Base-by-base conservation (phyloP, 1,140 invertebrate species). In the Drosophila willistoni region DNA sequence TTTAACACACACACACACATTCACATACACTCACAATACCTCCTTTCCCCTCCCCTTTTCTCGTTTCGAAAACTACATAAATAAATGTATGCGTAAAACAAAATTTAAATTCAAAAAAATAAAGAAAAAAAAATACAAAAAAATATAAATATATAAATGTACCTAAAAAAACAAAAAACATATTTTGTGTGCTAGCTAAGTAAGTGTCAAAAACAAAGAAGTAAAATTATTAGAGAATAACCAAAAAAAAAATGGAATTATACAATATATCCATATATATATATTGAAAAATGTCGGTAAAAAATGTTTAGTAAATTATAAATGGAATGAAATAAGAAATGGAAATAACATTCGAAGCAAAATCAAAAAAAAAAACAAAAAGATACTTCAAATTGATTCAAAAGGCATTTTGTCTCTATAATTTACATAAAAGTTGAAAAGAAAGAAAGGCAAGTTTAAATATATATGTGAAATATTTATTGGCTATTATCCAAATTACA, bases 181-280 rank as follows among this genome's bases (percentile, higher is more conserved):
- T 89, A 89, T 89, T 89, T 89, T 89, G 84, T 89, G 84, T 89
- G 84, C 84, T 89, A 89, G 84, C 71, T 89, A 89, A 89, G 84
- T 89, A 89, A 89, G 84, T 89, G 84, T 89, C 84, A 84, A 84
- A 86, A 85, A 73, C n/a, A 19, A 68, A 14, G 66, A 86, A 72
- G 69, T 57, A 81, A 69, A 81, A 72, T 64, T 62, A 70, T 73
- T 77, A 73, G 62, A 81, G 62, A 71, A 71, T 68, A 81, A 69
- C 17, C 51, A 57, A 66, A 79, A 36, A 36, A 29, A 29, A 29
- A 29, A 25, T 68, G 54, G 57, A 82, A 70, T 66, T 65, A 69
- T 71, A 74, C 60, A 86, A 76, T 69, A 51, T 61, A 79, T 61
- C 64, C 59, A 64, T 73, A 79, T 62, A 55, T 71, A 73, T 47